Evolutionary conservation across 2,797 vertebrate genomes (phyloP).

Genomic region (Cyclura pinguis): DNA sequence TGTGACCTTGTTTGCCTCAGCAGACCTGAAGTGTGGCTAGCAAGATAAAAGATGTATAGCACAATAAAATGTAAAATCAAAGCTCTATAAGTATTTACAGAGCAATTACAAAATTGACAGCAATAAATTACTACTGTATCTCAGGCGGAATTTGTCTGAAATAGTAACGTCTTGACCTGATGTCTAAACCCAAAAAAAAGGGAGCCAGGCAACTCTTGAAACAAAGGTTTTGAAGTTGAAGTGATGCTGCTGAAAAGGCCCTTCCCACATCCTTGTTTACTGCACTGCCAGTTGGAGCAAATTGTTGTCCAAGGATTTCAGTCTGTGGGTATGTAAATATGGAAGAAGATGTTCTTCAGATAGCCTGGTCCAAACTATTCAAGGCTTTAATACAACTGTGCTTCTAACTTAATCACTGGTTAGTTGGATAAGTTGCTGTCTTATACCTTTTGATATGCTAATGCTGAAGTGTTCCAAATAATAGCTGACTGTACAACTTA

Average conservation of each 20-base stretch:
- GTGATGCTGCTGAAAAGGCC: neutral
- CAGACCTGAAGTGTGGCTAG: neutral
- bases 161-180: neutral
- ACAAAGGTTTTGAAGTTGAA: neutral
- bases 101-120: neutral
- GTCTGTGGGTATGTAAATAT: neutral
- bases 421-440: too few relatives aligned
- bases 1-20: neutral
- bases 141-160: neutral
- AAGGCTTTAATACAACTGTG: neutral
- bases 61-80: slow-evolving; percentile 1
- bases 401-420: too few relatives aligned
- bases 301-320: neutral
- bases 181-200: neutral
- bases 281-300: neutral
- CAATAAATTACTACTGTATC: neutral
- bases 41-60: neutral
- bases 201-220: neutral
- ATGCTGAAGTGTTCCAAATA: neutral
- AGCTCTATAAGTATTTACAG: neutral
- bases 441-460: too few relatives aligned
- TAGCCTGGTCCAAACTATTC: neutral
- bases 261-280: too few relatives aligned
- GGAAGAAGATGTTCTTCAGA: neutral
- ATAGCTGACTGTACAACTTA: neutral